Percentiles rank a stretch among this genome's conserved stretches.
These are phyloP conservation scores for Atractosteus spatula DNA, from an alignment of 2,113 vertebrate genomes.

Conservation along the genomic window DNA sequence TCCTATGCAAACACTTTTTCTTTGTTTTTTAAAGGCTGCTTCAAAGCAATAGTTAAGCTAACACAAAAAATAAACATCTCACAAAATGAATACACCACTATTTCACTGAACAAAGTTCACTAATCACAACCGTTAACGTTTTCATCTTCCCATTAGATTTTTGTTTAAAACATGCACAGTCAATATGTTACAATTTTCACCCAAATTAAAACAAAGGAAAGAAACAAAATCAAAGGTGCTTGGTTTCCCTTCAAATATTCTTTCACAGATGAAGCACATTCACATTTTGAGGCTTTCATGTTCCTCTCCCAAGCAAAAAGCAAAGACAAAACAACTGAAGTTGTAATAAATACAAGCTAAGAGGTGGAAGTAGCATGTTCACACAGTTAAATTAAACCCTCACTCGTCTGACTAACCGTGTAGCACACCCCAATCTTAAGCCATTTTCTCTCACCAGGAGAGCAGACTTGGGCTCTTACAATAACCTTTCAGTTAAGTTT, in stretches of 20 bases:
- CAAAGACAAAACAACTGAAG: conserved; percentile 29
- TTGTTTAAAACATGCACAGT: conserved; percentile 60
- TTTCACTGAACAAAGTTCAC: conserved; percentile 56
- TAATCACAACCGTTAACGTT: conserved; percentile 59
- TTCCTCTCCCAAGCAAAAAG: conserved; percentile 40
- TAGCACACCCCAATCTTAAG: conserved; percentile 36
- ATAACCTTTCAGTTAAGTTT: conserved; percentile 71
- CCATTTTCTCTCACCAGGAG: conserved; percentile 73
- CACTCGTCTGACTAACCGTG: conserved; percentile 37
- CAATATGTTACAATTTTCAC: conserved; percentile 48
- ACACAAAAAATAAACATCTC: conserved; percentile 47
- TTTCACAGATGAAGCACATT: conserved; percentile 60
- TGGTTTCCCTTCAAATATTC: conserved; percentile 67
- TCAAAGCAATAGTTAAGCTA: conserved; percentile 27
- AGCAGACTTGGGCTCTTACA: conserved; percentile 43
- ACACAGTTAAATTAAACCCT: conserved; percentile 32
- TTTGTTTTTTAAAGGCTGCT: conserved; percentile 55
- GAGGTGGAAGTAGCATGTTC: conserved; percentile 25
- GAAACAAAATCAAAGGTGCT: conserved; percentile 63
- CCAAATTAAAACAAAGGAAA: conserved; percentile 52
- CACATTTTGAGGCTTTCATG: conserved; percentile 59
- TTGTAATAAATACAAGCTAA: background rate
- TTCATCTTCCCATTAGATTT: conserved; percentile 33
- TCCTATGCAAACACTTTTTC: conserved; percentile 42
- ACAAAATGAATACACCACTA: conserved; percentile 51